Percentiles rank a stretch among this genome's conserved stretches.
phyloP scores from a whole-genome alignment of 1,140 invertebrate species.

The Zophobas morio region DNA sequence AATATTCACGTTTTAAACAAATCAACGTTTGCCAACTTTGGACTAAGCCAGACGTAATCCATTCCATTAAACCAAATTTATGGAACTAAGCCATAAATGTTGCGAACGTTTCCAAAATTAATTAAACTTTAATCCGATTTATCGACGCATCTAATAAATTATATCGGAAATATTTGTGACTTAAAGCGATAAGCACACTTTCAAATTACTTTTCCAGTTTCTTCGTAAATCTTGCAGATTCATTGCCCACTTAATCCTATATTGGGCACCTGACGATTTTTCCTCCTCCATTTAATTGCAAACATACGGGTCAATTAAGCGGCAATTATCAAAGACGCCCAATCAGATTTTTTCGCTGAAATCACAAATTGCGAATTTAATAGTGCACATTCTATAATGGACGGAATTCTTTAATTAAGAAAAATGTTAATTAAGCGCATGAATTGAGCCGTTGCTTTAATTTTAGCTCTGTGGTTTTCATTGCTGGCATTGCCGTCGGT shows the following conservation, averaged over 20 bases:
- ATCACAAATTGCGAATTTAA: slow-evolving; percentile 3
- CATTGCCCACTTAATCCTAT: slow-evolving; percentile 28
- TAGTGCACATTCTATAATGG: background rate
- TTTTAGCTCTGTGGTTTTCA: background rate
- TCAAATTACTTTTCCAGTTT: slow-evolving; percentile 24
- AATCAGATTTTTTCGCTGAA: slow-evolving; percentile 16
- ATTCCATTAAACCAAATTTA: slow-evolving; percentile 27
- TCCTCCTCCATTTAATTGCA: background rate
- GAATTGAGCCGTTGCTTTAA: background rate
- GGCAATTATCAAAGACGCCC: slow-evolving; percentile 2
- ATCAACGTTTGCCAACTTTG: slow-evolving; percentile 5
- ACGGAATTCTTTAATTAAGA: slow-evolving; percentile 6
- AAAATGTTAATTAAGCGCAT: slow-evolving; percentile 3
- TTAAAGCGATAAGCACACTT: slow-evolving; percentile 20
- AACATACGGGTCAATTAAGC: slow-evolving; percentile 31
- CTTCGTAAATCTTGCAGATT: slow-evolving; percentile 32
- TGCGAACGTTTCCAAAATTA: slow-evolving; percentile 25
- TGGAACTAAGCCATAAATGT: slow-evolving; percentile 21
- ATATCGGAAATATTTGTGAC: slow-evolving; percentile 25
- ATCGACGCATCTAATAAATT: slow-evolving; percentile 23
- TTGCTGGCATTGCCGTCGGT: too few relatives aligned
- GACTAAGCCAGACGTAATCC: slow-evolving; percentile 2
- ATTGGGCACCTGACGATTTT: slow-evolving; percentile 21
- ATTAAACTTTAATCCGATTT: slow-evolving; percentile 36
- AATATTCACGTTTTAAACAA: background rate